Base-by-base conservation (phyloP, 2,113 vertebrate species). In the Pseudolaguvia tuberculata region DNA sequence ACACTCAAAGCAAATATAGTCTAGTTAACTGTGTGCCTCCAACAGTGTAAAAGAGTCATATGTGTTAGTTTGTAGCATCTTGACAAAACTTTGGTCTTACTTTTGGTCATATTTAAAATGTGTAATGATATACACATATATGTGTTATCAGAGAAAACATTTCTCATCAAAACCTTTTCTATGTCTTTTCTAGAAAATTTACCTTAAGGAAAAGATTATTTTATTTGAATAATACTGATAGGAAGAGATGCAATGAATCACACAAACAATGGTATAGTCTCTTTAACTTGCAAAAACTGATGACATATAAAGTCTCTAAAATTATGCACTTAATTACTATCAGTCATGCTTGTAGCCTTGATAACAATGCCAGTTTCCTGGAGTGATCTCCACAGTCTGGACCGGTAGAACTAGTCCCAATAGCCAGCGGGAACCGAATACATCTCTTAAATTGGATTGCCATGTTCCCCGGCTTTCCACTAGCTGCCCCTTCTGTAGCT, bases 401-500 rank as follows among this genome's bases (percentile, higher is more conserved):
- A 95, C 85, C 4, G 96, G 97, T 45, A 98, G 83, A 65, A 98
- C 85, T 55, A 98, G 91, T 27, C 96, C 96, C 63, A 98, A 83
- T 23, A 94, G 86, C 97, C 97, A 99, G 72, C 90, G 92, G 80
- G 93, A 93, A 13, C 97, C 97, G 52, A 99, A 99, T 69, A 98
- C 93, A 17, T 96, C 94, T 72, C 85, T 91, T 1, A 99, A 89
- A 83, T 99, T 99, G 85, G 87, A 87, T 73, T 82, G 91, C 96
- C 97, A 98, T 39, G 93, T 90, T 76, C 88, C 89, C 55, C 84
- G 83, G 81, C 85, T 90, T 62, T 92, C 90, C 52, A 87, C 83
- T 27, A 93, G 79, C 56, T 89, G 80, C 47, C 94, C 93, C 59
- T 93, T 92, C 80, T 93, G 92, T 89, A 92, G 80, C 89, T 97